phyloP scores from a whole-genome alignment of 2,113 vertebrate species.

The Notarius lentiginosus region DNA sequence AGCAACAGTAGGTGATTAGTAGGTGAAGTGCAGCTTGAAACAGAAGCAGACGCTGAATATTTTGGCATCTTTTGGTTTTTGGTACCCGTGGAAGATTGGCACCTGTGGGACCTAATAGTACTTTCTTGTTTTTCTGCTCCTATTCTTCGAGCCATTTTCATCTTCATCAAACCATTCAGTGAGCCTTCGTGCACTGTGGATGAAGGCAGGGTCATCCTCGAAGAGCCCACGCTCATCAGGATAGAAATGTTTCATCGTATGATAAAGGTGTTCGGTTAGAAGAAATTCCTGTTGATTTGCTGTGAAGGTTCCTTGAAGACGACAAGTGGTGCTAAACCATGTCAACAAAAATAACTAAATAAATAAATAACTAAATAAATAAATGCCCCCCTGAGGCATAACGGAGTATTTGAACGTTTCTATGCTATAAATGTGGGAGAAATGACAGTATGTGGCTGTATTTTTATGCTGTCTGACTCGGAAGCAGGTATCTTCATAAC shows the following conservation, averaged over 20 bases:
- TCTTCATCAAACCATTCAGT: neutral
- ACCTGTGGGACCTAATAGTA: neutral
- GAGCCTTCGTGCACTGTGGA: too few relatives aligned
- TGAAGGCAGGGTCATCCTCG: too few relatives aligned
- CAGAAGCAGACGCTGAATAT: too few relatives aligned
- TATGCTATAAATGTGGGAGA: neutral
- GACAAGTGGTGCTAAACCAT: neutral
- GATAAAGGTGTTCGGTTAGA: neutral
- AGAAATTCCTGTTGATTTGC: neutral
- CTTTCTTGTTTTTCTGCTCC: neutral
- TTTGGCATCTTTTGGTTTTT: too few relatives aligned
- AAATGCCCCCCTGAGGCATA: neutral
- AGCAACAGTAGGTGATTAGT: too few relatives aligned
- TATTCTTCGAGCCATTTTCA: neutral
- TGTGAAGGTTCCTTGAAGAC: neutral
- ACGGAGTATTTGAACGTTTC: neutral
- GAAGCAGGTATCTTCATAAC: constrained; percentile 20
- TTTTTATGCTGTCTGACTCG: neutral
- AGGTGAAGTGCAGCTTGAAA: too few relatives aligned
- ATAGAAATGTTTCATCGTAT: neutral
- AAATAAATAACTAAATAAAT: neutral
- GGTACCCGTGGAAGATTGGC: too few relatives aligned
- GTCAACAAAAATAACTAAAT: neutral
- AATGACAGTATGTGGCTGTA: neutral
- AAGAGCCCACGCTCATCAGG: neutral